These are phyloP conservation scores for Hylaeus volcanicus DNA, from an alignment of 1,140 invertebrate genomes.

Conservation along the genomic window DNA sequence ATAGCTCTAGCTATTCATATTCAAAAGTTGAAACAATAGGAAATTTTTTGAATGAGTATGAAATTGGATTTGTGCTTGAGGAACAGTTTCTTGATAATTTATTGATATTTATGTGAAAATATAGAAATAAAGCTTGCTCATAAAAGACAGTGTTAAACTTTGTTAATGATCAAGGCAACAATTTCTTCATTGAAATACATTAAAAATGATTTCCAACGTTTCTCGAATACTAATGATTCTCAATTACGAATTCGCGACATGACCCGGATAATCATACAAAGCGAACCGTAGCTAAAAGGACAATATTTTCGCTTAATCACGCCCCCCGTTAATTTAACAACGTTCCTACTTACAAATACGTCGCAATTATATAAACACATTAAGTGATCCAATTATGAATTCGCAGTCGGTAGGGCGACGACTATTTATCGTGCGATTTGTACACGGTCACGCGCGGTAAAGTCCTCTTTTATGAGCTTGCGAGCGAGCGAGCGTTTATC, in stretches of 20 bases:
- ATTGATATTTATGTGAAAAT: too few species aligned
- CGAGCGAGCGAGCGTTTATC: conserved; percentile 35
- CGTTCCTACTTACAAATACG: not conserved
- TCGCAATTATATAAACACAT: not conserved
- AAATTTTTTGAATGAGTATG: too few species aligned
- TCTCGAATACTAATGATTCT: not conserved
- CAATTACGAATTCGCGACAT: not conserved
- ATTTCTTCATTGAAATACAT: not conserved
- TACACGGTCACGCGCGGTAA: conserved; percentile 1
- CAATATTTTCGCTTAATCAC: not conserved
- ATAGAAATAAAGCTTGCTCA: too few species aligned
- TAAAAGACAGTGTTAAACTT: too few species aligned
- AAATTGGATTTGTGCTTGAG: too few species aligned
- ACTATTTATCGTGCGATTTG: conserved; percentile 21
- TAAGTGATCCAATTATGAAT: conserved; percentile 42
- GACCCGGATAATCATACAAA: not conserved
- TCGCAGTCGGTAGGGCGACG: conserved; percentile 1
- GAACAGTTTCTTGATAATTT: too few species aligned
- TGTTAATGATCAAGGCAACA: too few species aligned
- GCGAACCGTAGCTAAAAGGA: not conserved
- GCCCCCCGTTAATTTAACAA: not conserved
- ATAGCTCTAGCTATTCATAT: too few species aligned
- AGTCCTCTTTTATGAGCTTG: conserved; percentile 19
- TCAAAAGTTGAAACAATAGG: too few species aligned
- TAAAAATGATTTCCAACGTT: not conserved